phyloP scores from a whole-genome alignment of 2,888 invertebrate genomes.

The Amblyjoppa proteus region DNA sequence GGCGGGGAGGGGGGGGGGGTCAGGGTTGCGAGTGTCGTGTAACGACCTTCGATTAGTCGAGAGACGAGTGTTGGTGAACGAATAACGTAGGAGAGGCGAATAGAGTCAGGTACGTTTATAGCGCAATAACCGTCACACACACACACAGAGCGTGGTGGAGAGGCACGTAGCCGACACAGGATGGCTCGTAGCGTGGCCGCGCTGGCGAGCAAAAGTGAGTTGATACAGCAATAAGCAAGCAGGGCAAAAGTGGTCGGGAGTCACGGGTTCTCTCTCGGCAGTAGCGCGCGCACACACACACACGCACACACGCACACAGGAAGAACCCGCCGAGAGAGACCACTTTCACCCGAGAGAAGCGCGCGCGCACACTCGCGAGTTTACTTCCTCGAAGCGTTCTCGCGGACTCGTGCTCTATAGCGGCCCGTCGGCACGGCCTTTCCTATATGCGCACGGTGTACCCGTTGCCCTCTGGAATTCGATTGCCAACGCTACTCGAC shows the following conservation, averaged over 20 bases:
- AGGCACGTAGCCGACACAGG: slow-evolving; percentile 43
- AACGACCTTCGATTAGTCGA: slow-evolving; percentile 59
- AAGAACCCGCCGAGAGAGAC: slow-evolving; percentile 61
- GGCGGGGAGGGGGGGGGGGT: slow-evolving; percentile 41
- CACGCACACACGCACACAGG: slow-evolving; percentile 40
- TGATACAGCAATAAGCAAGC: slow-evolving; percentile 10
- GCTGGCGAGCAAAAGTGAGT: slow-evolving; percentile 1
- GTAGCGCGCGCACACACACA: slow-evolving; percentile 50
- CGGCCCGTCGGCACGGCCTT: slow-evolving; percentile 52
- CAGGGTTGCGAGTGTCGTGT: slow-evolving; percentile 49
- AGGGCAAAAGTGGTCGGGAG: slow-evolving; percentile 53
- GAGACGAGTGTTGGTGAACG: slow-evolving; percentile 40
- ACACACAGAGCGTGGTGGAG: slow-evolving; percentile 12
- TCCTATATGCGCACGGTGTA: slow-evolving; percentile 31
- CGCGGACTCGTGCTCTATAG: slow-evolving; percentile 5
- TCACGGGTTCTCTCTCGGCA: slow-evolving; percentile 29
- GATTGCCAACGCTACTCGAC: slow-evolving; percentile 47
- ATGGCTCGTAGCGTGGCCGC: background rate
- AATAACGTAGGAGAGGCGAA: slow-evolving; percentile 43
- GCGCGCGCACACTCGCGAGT: slow-evolving; percentile 50
- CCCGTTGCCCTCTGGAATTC: slow-evolving; percentile 58
- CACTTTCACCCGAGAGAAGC: slow-evolving; percentile 78
- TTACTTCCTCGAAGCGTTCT: slow-evolving; percentile 76
- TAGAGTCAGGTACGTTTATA: slow-evolving; percentile 25
- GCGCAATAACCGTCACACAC: slow-evolving; percentile 37